phyloP scores from a whole-genome alignment of 1,140 invertebrate genomes.

The Notospermus geniculatus region DNA sequence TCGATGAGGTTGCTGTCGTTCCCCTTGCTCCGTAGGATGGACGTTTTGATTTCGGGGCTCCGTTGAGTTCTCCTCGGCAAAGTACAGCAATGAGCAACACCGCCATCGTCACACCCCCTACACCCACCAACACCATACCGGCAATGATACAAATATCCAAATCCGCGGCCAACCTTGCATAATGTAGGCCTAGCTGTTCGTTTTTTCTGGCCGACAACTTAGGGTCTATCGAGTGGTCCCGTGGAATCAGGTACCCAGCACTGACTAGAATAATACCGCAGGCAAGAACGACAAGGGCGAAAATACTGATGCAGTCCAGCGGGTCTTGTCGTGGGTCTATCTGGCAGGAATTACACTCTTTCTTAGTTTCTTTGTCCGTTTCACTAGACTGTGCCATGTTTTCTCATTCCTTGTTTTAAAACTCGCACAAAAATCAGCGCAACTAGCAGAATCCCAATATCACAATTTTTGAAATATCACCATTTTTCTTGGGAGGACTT shows the following conservation, averaged over 20 bases:
- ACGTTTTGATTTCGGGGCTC: neutral
- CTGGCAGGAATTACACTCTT: too few relatives aligned
- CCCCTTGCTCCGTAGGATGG: too few relatives aligned
- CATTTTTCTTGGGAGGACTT: too few relatives aligned
- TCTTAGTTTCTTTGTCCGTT: too few relatives aligned
- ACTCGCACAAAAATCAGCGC: too few relatives aligned
- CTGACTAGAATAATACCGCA: constrained; percentile 5
- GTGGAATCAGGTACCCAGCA: neutral
- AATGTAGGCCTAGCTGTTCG: constrained; percentile 7
- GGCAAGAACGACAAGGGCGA: neutral
- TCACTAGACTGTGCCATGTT: too few relatives aligned
- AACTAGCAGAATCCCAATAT: too few relatives aligned
- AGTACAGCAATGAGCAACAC: neutral
- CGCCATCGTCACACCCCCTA: constrained; percentile 4
- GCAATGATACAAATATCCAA: constrained; percentile 11
- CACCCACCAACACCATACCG: neutral
- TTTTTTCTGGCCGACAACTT: constrained; percentile 4
- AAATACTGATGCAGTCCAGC: constrained; percentile 4
- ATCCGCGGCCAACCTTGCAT: constrained; percentile 5
- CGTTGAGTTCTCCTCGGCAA: constrained; percentile 4
- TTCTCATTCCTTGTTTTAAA: too few relatives aligned
- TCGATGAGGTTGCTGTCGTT: too few relatives aligned
- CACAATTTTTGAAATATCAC: too few relatives aligned
- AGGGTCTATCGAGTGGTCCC: neutral
- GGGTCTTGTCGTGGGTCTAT: neutral